Evolutionary conservation across 2,797 vertebrate genomes (phyloP), one percentile per base, ranked within the genome.

Genomic region (Allobates femoralis): DNA sequence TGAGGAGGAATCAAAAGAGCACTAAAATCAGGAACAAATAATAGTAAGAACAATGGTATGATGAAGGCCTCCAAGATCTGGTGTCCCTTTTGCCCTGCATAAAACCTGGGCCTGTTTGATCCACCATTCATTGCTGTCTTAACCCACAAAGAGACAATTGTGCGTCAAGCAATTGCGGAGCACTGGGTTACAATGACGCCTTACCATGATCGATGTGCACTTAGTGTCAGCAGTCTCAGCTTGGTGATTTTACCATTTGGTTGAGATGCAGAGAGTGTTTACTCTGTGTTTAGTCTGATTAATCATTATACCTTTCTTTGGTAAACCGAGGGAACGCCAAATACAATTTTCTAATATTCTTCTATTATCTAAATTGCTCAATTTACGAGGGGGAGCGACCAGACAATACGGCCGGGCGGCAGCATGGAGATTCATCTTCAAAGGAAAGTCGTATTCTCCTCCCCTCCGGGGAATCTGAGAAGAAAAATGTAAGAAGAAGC

Each of bases 301-400:
- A 32, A 69, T 69, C 66, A 21, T 18, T 21, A 0, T 1, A 69
- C 30, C 30, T 34, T 69, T 18, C 32, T 69, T 69, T 69, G 66
- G 16, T 32, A 30, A 64, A 64, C 60, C 3, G 10, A 66, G 62
- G 14, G 62, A 60, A 18, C 62, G 41, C 7, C 21, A n/a, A 5
- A 41, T 41, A 11, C 34, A n/a, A 37, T 41, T 71, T 71, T 46
- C 16, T 71, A 71, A 74, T 50, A 74, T 50, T n/a, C 14, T 26
- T 74, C 71, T 74, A 74, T 74, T 50, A 50, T 46, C 23, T 26
- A 74, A 74, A 74, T 26, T 74, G 37, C 23, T 50, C 41, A n/a
- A 26, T 74, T 74, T 50, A 50, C 3, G 14, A n/a, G 19, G 46
- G 23, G n/a, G 71, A 74, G 71, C 8, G 41, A 26, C 37, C 37